Evolutionary conservation across 2,113 vertebrate species (phyloP), one percentile per base, ranked within the genome.

Genomic region (Illadopsis cleaveri): DNA sequence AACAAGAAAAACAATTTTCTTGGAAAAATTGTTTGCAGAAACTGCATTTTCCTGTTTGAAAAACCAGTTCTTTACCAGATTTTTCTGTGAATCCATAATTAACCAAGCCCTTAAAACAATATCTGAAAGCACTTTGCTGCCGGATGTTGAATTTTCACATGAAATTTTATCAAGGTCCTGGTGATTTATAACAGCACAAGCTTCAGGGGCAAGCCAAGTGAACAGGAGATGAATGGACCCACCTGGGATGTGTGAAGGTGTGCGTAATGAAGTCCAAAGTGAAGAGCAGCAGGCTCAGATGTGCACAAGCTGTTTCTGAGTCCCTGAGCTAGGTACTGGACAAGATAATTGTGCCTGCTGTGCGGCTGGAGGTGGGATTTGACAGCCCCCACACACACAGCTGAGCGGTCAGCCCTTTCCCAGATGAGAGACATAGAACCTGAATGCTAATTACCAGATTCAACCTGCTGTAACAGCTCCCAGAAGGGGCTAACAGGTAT

Each of bases 371-470:
- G 28, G 37, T 81, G 86, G 51, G 76, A 69, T 64, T 77, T 86
- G n/a, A 27, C 22, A 80, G 28, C 20, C 22, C 23, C 24, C 22
- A 10, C 0, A 0, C 12, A 30, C 42, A 56, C 9, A 51, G 35
- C 11, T 31, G 58, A 24, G 45, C 0, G 0, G 50, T 51, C 62
- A 82, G 42, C 35, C 33, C 5, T 42, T 22, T 15, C 48, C 64
- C 28, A 23, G 40, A 10, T 22, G 58, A 60, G 38, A 42, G 57
- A 60, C 1, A 1, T 51, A 30, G 44, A 66, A 77, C 20, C 27
- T 2, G 35, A 35, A 69, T 64, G 72, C 8, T 51, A 53, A 40
- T 53, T 61, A 51, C 24, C 21, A 33, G 45, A n/a, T 54, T 69
- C 38, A 33, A 14, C 30, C 37, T 54, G 17, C 35, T 83, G 0